These are phyloP conservation scores for Pedetes capensis DNA, from an alignment of 2,113 vertebrate genomes.

Conservation along the genomic window DNA sequence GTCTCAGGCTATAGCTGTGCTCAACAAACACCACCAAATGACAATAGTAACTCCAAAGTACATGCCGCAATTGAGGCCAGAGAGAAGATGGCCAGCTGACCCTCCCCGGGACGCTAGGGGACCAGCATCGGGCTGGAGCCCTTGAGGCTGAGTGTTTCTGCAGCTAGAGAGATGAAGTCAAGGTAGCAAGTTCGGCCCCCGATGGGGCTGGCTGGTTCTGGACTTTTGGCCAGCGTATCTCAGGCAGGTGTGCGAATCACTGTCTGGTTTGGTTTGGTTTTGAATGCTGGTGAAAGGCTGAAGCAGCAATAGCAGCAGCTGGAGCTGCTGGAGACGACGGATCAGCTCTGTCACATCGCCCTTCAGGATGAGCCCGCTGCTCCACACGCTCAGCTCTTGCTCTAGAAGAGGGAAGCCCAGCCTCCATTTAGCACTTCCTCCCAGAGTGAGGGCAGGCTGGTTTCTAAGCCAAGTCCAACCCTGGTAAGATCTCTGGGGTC, in stretches of 20 bases:
- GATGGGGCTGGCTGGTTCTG: not conserved
- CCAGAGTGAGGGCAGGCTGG: not conserved
- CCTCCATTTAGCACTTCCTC: not conserved
- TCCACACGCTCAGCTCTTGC: not conserved
- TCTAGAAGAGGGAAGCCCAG: not conserved
- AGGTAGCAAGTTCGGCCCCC: not conserved
- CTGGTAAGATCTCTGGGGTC: not conserved
- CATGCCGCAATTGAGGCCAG: not conserved
- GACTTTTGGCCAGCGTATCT: not conserved
- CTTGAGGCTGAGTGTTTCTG: not conserved
- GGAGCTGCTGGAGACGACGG: not conserved
- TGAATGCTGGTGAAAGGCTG: conserved; percentile 27
- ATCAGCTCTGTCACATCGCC: fast-evolving
- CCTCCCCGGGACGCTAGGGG: not conserved
- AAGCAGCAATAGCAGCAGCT: not conserved
- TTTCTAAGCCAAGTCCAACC: not conserved
- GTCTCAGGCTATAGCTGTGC: not conserved
- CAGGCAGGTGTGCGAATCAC: not conserved
- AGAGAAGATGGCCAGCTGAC: not conserved
- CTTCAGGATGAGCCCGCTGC: not conserved
- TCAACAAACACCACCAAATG: not conserved
- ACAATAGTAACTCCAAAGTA: not conserved
- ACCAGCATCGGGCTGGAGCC: not conserved
- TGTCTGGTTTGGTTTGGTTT: not conserved
- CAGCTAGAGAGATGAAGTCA: not conserved